Percentiles rank a stretch among this genome's conserved stretches.
Conservation (phyloP, 2,797 vertebrate genomes). For the Hephaestus fuliginosus region DNA sequence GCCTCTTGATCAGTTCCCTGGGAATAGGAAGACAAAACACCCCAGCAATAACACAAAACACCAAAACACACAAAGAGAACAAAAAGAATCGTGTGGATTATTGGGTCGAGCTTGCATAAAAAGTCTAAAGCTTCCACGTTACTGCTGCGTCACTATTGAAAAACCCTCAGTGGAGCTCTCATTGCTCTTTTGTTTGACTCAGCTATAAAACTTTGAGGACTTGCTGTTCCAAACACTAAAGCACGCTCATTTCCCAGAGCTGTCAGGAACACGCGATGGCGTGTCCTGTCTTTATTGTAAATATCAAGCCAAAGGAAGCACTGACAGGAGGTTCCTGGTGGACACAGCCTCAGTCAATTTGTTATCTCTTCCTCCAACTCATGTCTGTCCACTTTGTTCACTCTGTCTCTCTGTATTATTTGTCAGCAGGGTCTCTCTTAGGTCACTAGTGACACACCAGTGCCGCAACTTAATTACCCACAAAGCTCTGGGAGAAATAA, state of each 20-base stretch:
- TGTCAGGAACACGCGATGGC: constrained; percentile 34
- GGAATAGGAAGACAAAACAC: constrained; percentile 11
- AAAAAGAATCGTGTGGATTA: constrained; percentile 2
- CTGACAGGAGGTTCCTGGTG: constrained; percentile 36
- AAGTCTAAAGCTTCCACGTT: constrained; percentile 15
- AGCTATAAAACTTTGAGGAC: constrained; percentile 53
- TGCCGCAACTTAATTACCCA: constrained; percentile 66
- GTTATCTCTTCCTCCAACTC: constrained; percentile 16
- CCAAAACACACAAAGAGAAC: neutral
- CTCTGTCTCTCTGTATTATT: constrained; percentile 39
- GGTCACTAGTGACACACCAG: constrained; percentile 61
- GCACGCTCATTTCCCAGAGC: constrained; percentile 29
- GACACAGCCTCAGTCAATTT: constrained; percentile 27
- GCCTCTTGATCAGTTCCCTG: constrained; percentile 9
- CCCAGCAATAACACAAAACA: neutral
- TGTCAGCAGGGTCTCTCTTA: constrained; percentile 43
- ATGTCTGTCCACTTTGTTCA: constrained; percentile 25
- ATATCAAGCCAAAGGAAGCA: constrained; percentile 30
- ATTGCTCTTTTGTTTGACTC: constrained; percentile 37
- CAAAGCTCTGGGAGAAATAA: constrained; percentile 55
- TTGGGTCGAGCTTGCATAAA: constrained; percentile 20
- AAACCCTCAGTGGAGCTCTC: constrained; percentile 17
- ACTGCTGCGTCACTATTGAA: constrained; percentile 23
- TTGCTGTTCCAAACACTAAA: constrained; percentile 44
- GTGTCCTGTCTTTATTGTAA: constrained; percentile 32